Conservation (phyloP, 2,113 vertebrate species). For the Heptranchias perlo region DNA sequence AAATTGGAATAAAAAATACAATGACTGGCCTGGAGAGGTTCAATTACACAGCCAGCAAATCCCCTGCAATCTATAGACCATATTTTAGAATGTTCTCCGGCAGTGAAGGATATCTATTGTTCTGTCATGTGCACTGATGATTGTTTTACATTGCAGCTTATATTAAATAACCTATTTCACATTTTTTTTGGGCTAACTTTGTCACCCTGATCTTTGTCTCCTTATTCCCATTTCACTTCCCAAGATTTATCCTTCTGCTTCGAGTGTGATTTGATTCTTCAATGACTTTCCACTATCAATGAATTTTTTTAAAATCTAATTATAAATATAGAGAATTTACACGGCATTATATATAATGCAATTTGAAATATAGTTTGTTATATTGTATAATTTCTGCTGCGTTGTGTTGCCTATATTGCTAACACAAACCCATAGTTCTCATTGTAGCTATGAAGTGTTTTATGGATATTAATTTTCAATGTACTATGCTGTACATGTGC, state of each 20-base stretch:
- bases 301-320: not conserved
- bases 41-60: conserved; percentile 38
- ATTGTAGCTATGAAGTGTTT: not conserved
- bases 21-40: conserved; percentile 37
- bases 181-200: conserved; percentile 28
- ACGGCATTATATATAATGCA: not conserved
- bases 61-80: conserved; percentile 36
- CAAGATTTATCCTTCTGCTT: conserved; percentile 19
- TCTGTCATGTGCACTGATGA: conserved; percentile 36
- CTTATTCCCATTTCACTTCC: conserved; percentile 15
- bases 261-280: conserved; percentile 3
- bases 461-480: conserved; percentile 17
- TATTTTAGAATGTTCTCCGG: conserved; percentile 33
- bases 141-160: conserved; percentile 36
- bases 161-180: conserved; percentile 37
- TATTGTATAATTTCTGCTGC: not conserved
- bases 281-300: conserved; percentile 7
- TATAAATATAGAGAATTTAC: conserved; percentile 10
- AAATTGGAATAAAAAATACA: conserved; percentile 91
- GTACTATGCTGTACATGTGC: not conserved
- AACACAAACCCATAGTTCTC: not conserved
- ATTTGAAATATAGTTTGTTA: conserved; percentile 21
- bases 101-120: conserved; percentile 38
- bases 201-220: conserved; percentile 33
- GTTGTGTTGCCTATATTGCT: not conserved